Evolutionary conservation across 2,113 vertebrate species (phyloP).

Genomic region (Irena cyanogastra): DNA sequence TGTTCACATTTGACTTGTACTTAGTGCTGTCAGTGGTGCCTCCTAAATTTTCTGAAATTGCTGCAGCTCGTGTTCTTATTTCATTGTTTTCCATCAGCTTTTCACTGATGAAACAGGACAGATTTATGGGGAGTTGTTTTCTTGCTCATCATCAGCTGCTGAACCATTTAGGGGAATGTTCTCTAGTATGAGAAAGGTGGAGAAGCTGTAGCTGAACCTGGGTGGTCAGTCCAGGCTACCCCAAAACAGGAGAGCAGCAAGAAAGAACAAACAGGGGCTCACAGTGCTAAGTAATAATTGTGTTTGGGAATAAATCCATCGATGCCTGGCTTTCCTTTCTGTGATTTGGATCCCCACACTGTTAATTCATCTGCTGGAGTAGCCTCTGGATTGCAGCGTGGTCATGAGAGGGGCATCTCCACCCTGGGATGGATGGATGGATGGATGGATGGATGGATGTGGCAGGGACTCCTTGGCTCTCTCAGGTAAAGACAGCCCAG

Average conservation of each 20-base stretch:
- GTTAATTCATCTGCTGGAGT: background rate
- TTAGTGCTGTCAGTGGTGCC: background rate
- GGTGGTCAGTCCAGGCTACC: background rate
- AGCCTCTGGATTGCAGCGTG: rapidly evolving
- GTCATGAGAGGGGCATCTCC: background rate
- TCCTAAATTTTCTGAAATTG: background rate
- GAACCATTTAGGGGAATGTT: rapidly evolving
- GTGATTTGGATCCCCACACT: rapidly evolving
- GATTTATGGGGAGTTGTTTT: background rate
- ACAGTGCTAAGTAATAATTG: background rate
- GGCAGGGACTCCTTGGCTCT: background rate
- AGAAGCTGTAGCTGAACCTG: background rate
- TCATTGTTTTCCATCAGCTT: background rate
- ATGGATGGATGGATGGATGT: too few relatives aligned
- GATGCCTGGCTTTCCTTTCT: background rate
- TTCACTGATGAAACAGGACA: background rate
- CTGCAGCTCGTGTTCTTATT: background rate
- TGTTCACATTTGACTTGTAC: background rate
- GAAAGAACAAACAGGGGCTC: background rate
- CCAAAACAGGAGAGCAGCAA: background rate
- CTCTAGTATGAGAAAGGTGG: background rate
- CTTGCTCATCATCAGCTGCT: background rate
- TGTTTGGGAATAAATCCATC: background rate
- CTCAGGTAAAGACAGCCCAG: background rate
- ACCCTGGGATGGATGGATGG: too few relatives aligned